A percentile compares a stretch with the other conserved stretches of the same genome.
Conservation (phyloP, 2,113 vertebrate species). For the Lampris megalopsis region DNA sequence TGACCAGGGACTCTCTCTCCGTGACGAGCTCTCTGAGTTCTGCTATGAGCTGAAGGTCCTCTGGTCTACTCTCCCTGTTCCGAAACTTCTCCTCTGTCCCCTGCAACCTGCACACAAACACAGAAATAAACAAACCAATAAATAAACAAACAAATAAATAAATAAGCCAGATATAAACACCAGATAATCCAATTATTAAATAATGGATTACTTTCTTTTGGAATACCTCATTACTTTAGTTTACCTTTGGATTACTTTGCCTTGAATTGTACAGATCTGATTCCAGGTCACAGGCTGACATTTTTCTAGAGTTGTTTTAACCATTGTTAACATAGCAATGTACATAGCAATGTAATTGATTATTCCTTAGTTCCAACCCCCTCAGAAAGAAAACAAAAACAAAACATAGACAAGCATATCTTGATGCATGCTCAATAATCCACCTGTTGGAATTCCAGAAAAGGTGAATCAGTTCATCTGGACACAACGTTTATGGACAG, state of each 20-base stretch:
- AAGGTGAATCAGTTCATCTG: no score
- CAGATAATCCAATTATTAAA: background rate
- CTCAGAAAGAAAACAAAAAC: no score
- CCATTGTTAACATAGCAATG: no score
- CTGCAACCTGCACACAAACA: slow-evolving; percentile 85
- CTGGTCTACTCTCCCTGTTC: slow-evolving; percentile 93
- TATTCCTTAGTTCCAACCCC: no score
- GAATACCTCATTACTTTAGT: background rate
- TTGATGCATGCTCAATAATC: no score
- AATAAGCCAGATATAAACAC: background rate
- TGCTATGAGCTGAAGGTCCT: slow-evolving; percentile 93
- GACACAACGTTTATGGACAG: no score
- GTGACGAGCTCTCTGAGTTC: slow-evolving; percentile 95
- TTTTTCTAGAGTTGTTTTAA: no score
- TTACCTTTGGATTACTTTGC: background rate
- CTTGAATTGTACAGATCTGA: background rate
- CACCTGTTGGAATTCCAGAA: no score
- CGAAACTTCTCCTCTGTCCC: slow-evolving; percentile 96
- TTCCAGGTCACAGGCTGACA: background rate
- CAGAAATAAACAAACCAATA: slow-evolving; percentile 3
- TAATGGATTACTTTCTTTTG: background rate
- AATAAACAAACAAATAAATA: background rate
- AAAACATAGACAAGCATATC: no score
- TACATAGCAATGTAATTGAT: no score
- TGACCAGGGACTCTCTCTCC: slow-evolving; percentile 94